Base-by-base conservation (phyloP, 2,888 invertebrate genomes). In the Acanthosoma haemorrhoidale region DNA sequence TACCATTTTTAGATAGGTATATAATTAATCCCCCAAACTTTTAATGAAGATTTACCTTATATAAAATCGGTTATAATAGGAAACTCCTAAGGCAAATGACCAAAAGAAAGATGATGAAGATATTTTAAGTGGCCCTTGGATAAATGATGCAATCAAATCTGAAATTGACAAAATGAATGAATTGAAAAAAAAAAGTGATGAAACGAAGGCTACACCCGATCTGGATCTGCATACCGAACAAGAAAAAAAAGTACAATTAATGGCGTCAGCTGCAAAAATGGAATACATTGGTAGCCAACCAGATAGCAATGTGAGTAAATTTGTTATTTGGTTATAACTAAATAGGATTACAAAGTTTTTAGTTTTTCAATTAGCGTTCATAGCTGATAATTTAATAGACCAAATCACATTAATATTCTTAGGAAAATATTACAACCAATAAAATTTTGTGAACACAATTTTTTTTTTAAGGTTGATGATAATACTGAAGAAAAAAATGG, bases 151-250 rank as follows among this genome's bases (percentile, higher is more conserved):
- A 25, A 83, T 86, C 58, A 83, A 82, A 75, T 78, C 77, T 4
- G 85, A 85, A 75, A 83, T 85, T 73, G 78, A 78, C 38, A 83
- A 82, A 74, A 84, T 84, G 75, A 82, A 84, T 69, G 83, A 84
- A 74, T 80, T 86, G 51, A 81, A 84, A 75, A 81, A 82, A 39
- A 76, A 77, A 36, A 82, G 83, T 3, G 81, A 81, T 76, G 77
- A 76, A 61, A 77, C 80, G n/a, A 83, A 83, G 74, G 81, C 81
- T 66, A 82, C 83, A 71, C 81, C 82, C 13, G 83, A 84, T 72
- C 85, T 85, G 81, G 82, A 83, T 9, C 81, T 81, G 64, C 86
- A 83, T 76, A 83, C 84, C 76, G 82, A 82, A 58, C 85, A 85
- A 75, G 81, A 85, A 59, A 84, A 84, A 74, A 84, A 84, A 76